Percentiles rank a stretch among this genome's conserved stretches.
Conservation (phyloP, 2,888 invertebrate species). For the Gisinianus flammeolus region DNA sequence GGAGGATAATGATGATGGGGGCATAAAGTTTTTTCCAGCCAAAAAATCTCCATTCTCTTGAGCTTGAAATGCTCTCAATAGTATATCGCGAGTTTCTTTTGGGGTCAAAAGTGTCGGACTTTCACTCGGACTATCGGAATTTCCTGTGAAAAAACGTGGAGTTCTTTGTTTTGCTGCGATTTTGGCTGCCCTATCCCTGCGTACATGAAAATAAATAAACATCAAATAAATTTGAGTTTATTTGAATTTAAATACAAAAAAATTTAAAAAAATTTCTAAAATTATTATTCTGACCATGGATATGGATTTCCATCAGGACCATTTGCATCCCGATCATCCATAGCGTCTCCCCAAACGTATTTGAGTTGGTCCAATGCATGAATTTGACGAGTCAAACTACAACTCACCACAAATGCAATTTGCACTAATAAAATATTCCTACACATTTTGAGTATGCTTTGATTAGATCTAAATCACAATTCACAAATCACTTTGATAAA, state of each 20-base stretch:
- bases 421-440: background rate
- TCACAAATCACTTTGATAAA: too few relatives aligned
- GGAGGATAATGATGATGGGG: background rate
- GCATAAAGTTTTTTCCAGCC: slow-evolving; percentile 17
- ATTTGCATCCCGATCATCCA: slow-evolving; percentile 74
- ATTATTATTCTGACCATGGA: slow-evolving; percentile 70
- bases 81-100: slow-evolving; percentile 43
- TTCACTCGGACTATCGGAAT: slow-evolving; percentile 34
- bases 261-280: background rate
- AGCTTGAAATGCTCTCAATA: slow-evolving; percentile 41
- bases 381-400: too few relatives aligned
- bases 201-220: slow-evolving; percentile 4
- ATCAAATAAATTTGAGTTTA: background rate
- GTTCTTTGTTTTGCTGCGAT: slow-evolving; percentile 53
- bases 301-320: slow-evolving; percentile 84
- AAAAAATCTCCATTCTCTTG: slow-evolving; percentile 24
- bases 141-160: slow-evolving; percentile 49
- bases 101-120: slow-evolving; percentile 44
- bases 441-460: background rate
- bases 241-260: slow-evolving; percentile 14
- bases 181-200: slow-evolving; percentile 52
- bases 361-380: slow-evolving; percentile 65
- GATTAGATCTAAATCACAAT: background rate
- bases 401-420: background rate
- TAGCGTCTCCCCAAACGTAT: slow-evolving; percentile 87